Percentiles rank a stretch among this genome's conserved stretches.
These are phyloP conservation scores for Craseonycteris thonglongyai DNA, from an alignment of 2,113 vertebrate genomes.

Conservation along the genomic window DNA sequence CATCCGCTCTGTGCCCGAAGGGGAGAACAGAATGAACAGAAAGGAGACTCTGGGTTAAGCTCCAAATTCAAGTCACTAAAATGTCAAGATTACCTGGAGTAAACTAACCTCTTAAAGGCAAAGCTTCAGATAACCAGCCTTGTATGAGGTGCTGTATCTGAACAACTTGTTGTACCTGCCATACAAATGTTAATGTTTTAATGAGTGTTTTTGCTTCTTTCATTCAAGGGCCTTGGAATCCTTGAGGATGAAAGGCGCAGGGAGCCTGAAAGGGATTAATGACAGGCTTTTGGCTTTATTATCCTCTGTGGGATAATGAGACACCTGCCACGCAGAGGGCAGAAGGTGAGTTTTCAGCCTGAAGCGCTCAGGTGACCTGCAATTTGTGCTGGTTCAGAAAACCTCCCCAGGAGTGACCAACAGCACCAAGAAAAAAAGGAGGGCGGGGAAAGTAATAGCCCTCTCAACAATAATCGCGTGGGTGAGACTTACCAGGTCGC, in stretches of 20 bases:
- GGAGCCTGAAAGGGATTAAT: conserved; percentile 30
- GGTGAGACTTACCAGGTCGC: background rate
- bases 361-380: background rate
- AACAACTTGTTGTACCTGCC: background rate
- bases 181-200: conserved; percentile 27
- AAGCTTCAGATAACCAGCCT: background rate
- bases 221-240: conserved; percentile 27
- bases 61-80: background rate
- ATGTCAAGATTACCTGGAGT: background rate
- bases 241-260: conserved; percentile 44
- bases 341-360: conserved; percentile 41
- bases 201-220: conserved; percentile 54
- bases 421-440: background rate
- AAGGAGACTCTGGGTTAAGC: background rate
- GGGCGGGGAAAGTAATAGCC: background rate
- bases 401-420: background rate
- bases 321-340: background rate
- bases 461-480: background rate
- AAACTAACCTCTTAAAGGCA: background rate
- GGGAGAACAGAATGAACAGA: background rate
- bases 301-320: conserved; percentile 44
- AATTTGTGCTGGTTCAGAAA: background rate
- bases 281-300: background rate
- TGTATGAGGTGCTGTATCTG: background rate
- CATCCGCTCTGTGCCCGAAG: background rate